A percentile compares a stretch with the other conserved stretches of the same genome.
Conservation (phyloP, 2,797 vertebrate genomes). For the Tenualosa thibaudeaui region DNA sequence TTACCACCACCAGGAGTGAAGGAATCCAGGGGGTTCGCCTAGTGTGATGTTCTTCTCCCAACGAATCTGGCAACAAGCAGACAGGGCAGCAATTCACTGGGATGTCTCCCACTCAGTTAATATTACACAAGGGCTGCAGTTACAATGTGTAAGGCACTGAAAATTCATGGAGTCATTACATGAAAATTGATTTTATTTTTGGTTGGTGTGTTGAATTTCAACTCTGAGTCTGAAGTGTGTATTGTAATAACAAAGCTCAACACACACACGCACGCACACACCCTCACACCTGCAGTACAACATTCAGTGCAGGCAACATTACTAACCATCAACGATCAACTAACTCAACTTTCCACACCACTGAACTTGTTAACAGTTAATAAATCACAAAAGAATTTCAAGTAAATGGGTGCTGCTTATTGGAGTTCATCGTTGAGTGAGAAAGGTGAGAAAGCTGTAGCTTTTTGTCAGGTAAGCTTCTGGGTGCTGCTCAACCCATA, state of each 20-base stretch:
- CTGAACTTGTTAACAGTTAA: not conserved
- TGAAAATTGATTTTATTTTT: not conserved
- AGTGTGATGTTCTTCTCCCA: constrained; percentile 99
- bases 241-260: not conserved
- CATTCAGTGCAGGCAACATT: not conserved
- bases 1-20: constrained; percentile 99
- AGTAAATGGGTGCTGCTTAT: not conserved
- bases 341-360: not conserved
- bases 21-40: constrained; percentile 97
- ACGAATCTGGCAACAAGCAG: constrained; percentile 83
- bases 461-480: not conserved
- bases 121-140: not conserved
- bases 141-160: not conserved
- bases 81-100: not conserved
- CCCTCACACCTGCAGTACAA: constrained; percentile 16
- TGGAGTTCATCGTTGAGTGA: not conserved
- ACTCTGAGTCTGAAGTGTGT: not conserved
- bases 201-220: not conserved
- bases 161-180: not conserved
- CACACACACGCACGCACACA: constrained; percentile 11
- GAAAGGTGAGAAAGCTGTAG: not conserved
- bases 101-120: not conserved
- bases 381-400: not conserved
- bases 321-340: too few species aligned
- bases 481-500: not conserved